phyloP scores from a whole-genome alignment of 2,888 invertebrate genomes.

The Archips crataeganus region DNA sequence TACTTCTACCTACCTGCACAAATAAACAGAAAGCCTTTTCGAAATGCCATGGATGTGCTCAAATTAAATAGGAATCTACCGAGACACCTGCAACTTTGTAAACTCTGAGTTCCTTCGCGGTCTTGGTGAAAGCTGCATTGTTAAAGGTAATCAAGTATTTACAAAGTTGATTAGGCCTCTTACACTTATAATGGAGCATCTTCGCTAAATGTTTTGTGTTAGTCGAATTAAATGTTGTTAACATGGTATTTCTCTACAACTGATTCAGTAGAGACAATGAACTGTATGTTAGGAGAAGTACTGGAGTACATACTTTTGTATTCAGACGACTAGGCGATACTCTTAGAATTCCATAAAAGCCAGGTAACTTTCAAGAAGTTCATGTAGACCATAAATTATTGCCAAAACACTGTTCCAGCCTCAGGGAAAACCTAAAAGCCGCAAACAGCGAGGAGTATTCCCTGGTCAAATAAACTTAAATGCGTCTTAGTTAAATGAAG shows the following conservation, averaged over 20 bases:
- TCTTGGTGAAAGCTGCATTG: conserved; percentile 27
- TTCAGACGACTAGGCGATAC: neutral
- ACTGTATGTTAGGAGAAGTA: neutral
- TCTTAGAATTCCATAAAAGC: conserved; percentile 1
- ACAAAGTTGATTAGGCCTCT: conserved; percentile 1
- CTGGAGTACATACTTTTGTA: neutral
- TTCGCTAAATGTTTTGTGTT: neutral
- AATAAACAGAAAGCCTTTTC: neutral
- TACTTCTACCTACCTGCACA: neutral
- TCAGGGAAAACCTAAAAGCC: conserved; percentile 35
- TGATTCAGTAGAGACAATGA: neutral
- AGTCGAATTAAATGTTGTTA: neutral
- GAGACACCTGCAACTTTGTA: conserved; percentile 21
- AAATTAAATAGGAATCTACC: conserved; percentile 6
- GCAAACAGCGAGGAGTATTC: conserved; percentile 35
- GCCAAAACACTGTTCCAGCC: conserved; percentile 12
- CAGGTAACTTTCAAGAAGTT: conserved; percentile 20
- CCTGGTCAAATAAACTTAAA: conserved; percentile 51
- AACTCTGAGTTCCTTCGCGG: conserved; percentile 2
- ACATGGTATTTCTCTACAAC: neutral
- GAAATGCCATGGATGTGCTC: neutral
- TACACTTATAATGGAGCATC: conserved; percentile 11
- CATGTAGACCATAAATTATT: conserved; percentile 20
- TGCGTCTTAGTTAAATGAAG: conserved; percentile 59
- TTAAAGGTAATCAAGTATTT: conserved; percentile 21